These are phyloP conservation scores for Empis livida DNA, from an alignment of 2,888 invertebrate species.

Conservation along the genomic window DNA sequence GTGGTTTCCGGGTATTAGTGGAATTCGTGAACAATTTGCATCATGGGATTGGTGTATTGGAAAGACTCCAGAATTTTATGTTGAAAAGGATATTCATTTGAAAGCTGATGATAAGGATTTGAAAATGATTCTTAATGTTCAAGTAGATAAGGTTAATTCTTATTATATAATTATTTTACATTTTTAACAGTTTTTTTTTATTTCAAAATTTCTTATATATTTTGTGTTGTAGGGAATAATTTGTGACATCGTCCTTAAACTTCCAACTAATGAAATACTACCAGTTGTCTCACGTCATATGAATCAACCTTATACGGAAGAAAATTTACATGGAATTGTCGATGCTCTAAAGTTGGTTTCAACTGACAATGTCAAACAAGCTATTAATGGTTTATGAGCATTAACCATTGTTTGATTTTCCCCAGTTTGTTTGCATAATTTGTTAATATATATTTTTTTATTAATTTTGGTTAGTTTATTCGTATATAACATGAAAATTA, in stretches of 20 bases:
- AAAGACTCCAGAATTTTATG: slow-evolving; percentile 71
- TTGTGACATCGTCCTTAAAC: slow-evolving; percentile 25
- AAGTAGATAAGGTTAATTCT: slow-evolving; percentile 33
- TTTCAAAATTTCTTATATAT: background rate
- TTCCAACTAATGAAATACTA: slow-evolving; percentile 29
- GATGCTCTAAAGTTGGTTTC: slow-evolving; percentile 32
- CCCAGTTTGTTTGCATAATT: background rate
- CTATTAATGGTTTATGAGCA: slow-evolving; percentile 31
- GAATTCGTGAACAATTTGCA: slow-evolving; percentile 52
- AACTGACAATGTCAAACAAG: slow-evolving; percentile 34
- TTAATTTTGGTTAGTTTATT: background rate
- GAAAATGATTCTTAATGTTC: slow-evolving; percentile 45
- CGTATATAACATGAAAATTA: background rate
- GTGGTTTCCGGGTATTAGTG: slow-evolving; percentile 73
- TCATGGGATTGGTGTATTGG: slow-evolving; percentile 87
- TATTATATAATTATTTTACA: too few relatives aligned
- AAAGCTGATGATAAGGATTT: slow-evolving; percentile 40
- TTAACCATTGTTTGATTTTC: background rate
- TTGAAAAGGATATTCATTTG: slow-evolving; percentile 36
- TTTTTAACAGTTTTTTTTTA: too few relatives aligned
- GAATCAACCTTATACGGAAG: slow-evolving; percentile 29
- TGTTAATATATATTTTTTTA: background rate
- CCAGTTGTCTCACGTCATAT: slow-evolving; percentile 32
- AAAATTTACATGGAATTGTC: slow-evolving; percentile 30
- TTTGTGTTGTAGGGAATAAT: slow-evolving; percentile 29